Evolutionary conservation across 2,113 vertebrate genomes (phyloP).

Genomic region (Tragelaphus imberbis): DNA sequence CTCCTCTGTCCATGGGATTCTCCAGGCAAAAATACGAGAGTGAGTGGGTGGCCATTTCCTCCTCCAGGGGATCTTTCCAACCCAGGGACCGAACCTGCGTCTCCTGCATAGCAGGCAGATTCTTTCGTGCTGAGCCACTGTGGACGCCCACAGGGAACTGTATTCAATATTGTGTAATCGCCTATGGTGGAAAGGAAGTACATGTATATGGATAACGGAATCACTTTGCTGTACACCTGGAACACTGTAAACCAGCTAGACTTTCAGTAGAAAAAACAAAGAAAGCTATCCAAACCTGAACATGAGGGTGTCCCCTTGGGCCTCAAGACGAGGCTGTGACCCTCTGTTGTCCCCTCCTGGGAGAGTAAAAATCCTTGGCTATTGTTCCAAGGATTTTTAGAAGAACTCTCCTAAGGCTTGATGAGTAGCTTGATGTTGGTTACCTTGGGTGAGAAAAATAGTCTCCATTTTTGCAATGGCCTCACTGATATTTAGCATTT

Average conservation of each 20-base stretch:
- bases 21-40: background rate
- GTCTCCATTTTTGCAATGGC: accelerated
- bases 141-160: background rate
- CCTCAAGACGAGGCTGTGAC: background rate
- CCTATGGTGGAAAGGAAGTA: background rate
- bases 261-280: background rate
- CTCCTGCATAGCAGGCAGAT: background rate
- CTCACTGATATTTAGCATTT: background rate
- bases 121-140: background rate
- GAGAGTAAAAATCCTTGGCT: background rate
- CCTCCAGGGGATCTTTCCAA: background rate
- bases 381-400: background rate
- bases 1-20: background rate
- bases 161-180: background rate
- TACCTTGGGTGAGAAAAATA: background rate
- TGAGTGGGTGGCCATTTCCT: background rate
- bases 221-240: background rate
- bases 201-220: accelerated
- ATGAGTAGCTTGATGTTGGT: background rate
- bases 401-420: background rate
- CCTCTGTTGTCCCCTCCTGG: background rate
- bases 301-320: background rate
- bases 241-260: background rate
- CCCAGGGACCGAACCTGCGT: background rate
- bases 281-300: accelerated